Percentiles rank a stretch among this genome's conserved stretches.
Evolutionary conservation across 2,797 vertebrate genomes (phyloP).

Genomic region (Sebastes matsubarae): DNA sequence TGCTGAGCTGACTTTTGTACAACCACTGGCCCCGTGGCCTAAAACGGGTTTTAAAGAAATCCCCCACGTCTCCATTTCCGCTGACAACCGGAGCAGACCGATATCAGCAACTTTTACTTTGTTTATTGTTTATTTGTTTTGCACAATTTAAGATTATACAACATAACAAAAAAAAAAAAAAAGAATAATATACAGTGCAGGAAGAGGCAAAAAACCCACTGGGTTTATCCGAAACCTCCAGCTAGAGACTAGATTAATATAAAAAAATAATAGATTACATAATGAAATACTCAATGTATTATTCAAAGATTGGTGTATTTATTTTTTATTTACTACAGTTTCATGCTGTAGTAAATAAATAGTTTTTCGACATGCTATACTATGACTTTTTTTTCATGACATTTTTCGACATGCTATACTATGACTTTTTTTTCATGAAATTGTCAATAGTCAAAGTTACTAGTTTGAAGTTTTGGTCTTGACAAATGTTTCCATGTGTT

Average conservation of each 20-base stretch:
- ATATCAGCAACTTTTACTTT: background rate
- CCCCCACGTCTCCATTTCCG: background rate
- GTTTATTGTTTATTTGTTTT: no score
- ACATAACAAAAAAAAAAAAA: no score
- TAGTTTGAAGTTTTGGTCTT: background rate
- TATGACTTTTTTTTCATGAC: no score
- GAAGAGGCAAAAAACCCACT: no score
- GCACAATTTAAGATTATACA: no score
- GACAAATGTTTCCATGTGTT: conserved; percentile 32
- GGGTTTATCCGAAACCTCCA: no score
- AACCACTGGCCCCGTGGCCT: background rate
- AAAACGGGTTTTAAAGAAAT: background rate
- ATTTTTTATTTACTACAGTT: background rate
- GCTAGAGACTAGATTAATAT: no score
- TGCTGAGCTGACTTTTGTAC: background rate
- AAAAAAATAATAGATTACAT: no score
- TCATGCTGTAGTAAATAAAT: background rate
- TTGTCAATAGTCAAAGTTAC: background rate
- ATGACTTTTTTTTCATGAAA: no score
- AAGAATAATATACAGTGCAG: no score
- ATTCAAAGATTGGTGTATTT: background rate
- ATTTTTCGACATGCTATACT: no score
- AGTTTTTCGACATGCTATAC: no score
- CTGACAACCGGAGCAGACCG: background rate
- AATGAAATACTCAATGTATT: background rate